phyloP scores from a whole-genome alignment of 2,888 invertebrate genomes.

The Lysandra coridon region DNA sequence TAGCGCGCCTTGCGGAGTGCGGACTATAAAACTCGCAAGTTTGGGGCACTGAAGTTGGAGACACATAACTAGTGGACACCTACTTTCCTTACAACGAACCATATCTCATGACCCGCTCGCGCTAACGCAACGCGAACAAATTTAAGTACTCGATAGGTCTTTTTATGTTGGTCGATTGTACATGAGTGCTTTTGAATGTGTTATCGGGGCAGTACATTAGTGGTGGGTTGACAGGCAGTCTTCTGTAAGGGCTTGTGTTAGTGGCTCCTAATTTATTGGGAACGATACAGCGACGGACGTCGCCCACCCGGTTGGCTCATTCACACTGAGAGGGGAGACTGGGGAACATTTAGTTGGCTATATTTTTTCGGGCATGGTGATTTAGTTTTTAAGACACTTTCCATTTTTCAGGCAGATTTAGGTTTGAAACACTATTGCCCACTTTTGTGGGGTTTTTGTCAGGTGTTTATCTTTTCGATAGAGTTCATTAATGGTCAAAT shows the following conservation, averaged over 20 bases:
- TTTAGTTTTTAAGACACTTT: too few species aligned
- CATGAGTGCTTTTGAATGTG: conserved; percentile 73
- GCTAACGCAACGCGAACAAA: conserved; percentile 40
- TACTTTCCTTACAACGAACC: conserved; percentile 28
- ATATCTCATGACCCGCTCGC: conserved; percentile 41
- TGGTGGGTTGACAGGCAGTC: conserved; percentile 75
- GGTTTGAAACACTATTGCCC: too few species aligned
- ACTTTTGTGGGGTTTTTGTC: too few species aligned
- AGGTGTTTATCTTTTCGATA: too few species aligned
- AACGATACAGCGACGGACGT: conserved; percentile 77
- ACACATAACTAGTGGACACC: neutral
- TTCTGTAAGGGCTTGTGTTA: conserved; percentile 79
- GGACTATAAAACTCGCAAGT: neutral
- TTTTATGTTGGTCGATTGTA: conserved; percentile 50
- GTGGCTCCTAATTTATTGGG: conserved; percentile 78
- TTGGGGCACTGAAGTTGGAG: neutral
- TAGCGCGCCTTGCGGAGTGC: too few species aligned
- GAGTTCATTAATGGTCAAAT: too few species aligned
- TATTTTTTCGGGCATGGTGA: neutral
- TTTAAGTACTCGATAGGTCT: conserved; percentile 44
- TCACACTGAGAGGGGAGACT: conserved; percentile 62
- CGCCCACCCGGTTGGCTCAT: conserved; percentile 77
- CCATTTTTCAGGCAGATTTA: too few species aligned
- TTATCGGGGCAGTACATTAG: conserved; percentile 77
- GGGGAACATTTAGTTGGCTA: conserved; percentile 41